Conservation (phyloP, 2,888 invertebrate species). For the Thera britannica region DNA sequence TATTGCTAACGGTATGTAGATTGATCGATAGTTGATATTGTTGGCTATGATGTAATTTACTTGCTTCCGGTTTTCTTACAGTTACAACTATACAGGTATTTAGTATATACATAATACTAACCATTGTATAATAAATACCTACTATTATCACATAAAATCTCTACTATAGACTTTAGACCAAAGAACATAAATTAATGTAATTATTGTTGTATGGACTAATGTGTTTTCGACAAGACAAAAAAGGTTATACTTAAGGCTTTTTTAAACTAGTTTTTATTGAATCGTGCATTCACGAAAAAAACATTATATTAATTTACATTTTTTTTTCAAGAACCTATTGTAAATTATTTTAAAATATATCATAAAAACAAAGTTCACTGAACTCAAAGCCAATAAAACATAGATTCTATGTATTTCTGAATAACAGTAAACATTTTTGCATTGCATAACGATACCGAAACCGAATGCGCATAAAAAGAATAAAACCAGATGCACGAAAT, state of each 20-base stretch:
- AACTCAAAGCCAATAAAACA: constrained; percentile 44
- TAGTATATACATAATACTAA: neutral
- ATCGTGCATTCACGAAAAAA: no score
- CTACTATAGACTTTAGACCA: no score
- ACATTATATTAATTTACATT: no score
- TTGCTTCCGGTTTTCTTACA: constrained; percentile 24
- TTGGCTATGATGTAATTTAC: constrained; percentile 19
- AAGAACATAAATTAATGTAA: no score
- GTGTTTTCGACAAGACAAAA: no score
- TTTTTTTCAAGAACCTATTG: no score
- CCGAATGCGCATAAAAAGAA: constrained; percentile 55
- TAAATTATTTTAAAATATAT: neutral
- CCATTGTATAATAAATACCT: no score
- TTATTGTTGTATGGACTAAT: no score
- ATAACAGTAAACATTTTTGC: constrained; percentile 50
- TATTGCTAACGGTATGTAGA: constrained; percentile 21
- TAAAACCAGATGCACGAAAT: constrained; percentile 45
- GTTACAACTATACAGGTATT: neutral
- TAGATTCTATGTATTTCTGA: constrained; percentile 33
- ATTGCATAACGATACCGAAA: constrained; percentile 59
- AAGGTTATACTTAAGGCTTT: no score
- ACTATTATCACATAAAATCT: no score
- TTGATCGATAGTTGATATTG: constrained; percentile 23
- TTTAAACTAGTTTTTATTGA: no score
- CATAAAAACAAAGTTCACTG: constrained; percentile 38